phyloP scores from a whole-genome alignment of 2,888 invertebrate species.

The Cephus rjabovi region DNA sequence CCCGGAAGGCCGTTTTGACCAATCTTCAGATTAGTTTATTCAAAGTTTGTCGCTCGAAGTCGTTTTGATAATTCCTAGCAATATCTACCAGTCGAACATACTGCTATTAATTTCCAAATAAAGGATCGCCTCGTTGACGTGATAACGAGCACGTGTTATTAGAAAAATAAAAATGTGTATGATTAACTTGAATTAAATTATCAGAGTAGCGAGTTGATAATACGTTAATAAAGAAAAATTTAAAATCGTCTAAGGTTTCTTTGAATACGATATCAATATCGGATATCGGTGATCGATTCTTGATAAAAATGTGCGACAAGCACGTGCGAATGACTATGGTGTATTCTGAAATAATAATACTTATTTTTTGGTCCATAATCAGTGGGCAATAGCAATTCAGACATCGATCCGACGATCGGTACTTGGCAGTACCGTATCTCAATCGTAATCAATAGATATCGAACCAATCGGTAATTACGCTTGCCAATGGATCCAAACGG shows the following conservation, averaged over 20 bases:
- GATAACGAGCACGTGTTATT: too few relatives aligned
- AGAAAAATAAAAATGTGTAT: background rate
- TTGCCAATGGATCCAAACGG: background rate
- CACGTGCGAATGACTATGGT: background rate
- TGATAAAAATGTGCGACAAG: background rate
- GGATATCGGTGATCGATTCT: background rate
- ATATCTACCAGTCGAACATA: too few relatives aligned
- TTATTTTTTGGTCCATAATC: background rate
- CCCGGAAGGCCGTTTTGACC: too few relatives aligned
- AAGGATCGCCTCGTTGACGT: too few relatives aligned
- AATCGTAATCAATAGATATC: background rate
- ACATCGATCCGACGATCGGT: background rate
- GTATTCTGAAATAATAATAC: background rate
- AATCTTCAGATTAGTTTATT: too few relatives aligned
- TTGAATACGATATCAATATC: background rate
- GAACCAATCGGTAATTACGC: background rate
- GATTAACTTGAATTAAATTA: background rate
- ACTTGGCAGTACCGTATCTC: background rate
- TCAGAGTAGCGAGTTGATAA: background rate
- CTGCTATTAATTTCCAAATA: too few relatives aligned
- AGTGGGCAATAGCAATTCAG: background rate
- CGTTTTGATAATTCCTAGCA: too few relatives aligned
- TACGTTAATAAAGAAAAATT: background rate
- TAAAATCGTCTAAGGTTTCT: background rate
- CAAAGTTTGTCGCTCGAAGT: too few relatives aligned